Evolutionary conservation across 64 coral and sea anemone species (phyloP).

Genomic region (Actinia equina): DNA sequence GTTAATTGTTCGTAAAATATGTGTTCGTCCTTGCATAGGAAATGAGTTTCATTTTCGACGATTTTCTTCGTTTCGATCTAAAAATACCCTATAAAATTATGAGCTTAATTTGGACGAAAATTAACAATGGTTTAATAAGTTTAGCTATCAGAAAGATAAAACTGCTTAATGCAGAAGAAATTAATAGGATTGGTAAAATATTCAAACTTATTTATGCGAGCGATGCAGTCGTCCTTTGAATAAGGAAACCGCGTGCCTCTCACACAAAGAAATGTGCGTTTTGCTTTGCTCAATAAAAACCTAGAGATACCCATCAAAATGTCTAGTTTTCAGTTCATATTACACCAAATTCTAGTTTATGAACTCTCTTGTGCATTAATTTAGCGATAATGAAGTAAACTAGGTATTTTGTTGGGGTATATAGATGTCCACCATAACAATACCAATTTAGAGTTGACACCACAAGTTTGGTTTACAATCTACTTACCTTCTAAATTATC

Average conservation of each 20-base stretch:
- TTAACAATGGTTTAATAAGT: too few relatives aligned
- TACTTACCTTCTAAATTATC: slow-evolving; percentile 96
- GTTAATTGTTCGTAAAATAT: neutral
- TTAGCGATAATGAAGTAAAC: neutral
- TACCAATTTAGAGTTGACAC: slow-evolving; percentile 82
- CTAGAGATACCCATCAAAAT: neutral
- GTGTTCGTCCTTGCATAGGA: slow-evolving; percentile 7
- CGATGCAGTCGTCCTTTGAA: slow-evolving; percentile 6
- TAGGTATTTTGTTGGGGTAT: neutral
- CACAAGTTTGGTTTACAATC: slow-evolving; percentile 46
- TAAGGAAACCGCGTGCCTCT: slow-evolving; percentile 19
- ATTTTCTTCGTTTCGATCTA: neutral
- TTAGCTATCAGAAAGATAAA: neutral
- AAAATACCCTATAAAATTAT: neutral
- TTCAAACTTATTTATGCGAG: slow-evolving; percentile 4
- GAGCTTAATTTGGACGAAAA: neutral
- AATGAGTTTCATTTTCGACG: slow-evolving; percentile 1
- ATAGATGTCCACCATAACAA: slow-evolving; percentile 1
- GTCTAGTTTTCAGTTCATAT: neutral
- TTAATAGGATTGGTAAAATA: neutral
- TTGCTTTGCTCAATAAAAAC: neutral
- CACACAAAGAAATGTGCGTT: slow-evolving; percentile 13
- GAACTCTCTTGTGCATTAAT: neutral
- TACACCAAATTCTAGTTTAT: neutral
- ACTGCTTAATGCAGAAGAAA: neutral